A percentile compares a stretch with the other conserved stretches of the same genome.
These are phyloP conservation scores for Pangasius larnaudii DNA, from an alignment of 2,797 vertebrate genomes.

Conservation along the genomic window DNA sequence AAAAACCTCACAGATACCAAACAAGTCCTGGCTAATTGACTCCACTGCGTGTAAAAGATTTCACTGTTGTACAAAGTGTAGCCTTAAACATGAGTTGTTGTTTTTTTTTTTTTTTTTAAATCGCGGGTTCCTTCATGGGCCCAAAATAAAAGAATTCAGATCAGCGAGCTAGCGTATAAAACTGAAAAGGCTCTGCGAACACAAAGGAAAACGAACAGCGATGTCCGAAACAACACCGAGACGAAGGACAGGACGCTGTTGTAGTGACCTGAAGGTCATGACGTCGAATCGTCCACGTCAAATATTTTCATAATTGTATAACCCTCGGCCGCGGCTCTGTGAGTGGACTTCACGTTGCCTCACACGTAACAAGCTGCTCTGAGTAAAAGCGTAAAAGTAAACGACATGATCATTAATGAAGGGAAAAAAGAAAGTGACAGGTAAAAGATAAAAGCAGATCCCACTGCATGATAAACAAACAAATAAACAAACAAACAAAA, in stretches of 20 bases:
- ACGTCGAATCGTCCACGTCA: not conserved
- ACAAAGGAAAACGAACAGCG: not conserved
- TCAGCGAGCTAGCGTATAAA: not conserved
- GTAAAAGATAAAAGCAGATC: not conserved
- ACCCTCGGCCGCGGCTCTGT: not conserved
- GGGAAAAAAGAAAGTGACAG: not conserved
- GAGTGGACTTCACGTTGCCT: not conserved
- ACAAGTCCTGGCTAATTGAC: not conserved
- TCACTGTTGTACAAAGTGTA: not conserved
- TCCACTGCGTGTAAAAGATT: not conserved
- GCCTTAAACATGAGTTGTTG: not conserved
- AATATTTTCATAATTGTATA: not conserved
- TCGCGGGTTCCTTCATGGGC: not conserved
- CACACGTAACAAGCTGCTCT: not conserved
- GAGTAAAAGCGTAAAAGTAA: constrained; percentile 2
- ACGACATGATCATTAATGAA: not conserved
- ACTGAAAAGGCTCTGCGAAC: not conserved
- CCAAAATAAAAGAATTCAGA: not conserved
- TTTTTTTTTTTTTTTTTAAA: not conserved
- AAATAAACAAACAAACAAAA: constrained; percentile 7
- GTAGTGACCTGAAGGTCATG: not conserved
- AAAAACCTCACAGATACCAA: not conserved
- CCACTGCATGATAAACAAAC: not conserved
- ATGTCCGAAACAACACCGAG: not conserved
- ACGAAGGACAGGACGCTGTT: not conserved